These are phyloP conservation scores for Muscicapa comitata DNA, from an alignment of 2,797 vertebrate species.

Conservation along the genomic window DNA sequence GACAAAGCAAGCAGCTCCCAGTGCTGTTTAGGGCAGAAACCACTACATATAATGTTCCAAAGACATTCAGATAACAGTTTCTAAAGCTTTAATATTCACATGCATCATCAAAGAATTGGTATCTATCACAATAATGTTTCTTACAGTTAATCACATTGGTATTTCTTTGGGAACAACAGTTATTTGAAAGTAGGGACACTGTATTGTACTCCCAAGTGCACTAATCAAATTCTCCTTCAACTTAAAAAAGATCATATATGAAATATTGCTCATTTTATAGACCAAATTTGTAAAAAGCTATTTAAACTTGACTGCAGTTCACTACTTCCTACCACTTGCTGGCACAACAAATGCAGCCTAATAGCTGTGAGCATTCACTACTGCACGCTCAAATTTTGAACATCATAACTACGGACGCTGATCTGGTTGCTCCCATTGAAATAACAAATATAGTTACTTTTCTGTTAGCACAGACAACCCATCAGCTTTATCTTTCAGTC, in stretches of 20 bases:
- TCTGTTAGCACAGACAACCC: neutral
- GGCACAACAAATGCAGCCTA: neutral
- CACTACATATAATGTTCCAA: neutral
- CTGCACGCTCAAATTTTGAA: neutral
- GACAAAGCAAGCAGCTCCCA: neutral
- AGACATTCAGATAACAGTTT: neutral
- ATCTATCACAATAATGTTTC: neutral
- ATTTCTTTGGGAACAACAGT: neutral
- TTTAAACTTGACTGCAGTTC: neutral
- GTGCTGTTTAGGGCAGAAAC: neutral
- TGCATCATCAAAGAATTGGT: neutral
- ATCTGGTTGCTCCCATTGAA: neutral
- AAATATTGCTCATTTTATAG: neutral
- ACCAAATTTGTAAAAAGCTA: neutral
- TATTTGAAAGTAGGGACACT: neutral
- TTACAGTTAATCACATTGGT: neutral
- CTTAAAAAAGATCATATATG: neutral
- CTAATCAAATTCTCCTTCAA: neutral
- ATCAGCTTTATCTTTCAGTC: neutral
- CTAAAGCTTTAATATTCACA: neutral
- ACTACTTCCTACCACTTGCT: neutral
- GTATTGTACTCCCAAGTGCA: neutral
- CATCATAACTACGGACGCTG: rapidly evolving
- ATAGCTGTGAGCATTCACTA: neutral
- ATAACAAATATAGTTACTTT: rapidly evolving